Evolutionary conservation across 2,888 invertebrate species (phyloP), one percentile per base, ranked within the genome.

Genomic region (Cephus sareptanus): DNA sequence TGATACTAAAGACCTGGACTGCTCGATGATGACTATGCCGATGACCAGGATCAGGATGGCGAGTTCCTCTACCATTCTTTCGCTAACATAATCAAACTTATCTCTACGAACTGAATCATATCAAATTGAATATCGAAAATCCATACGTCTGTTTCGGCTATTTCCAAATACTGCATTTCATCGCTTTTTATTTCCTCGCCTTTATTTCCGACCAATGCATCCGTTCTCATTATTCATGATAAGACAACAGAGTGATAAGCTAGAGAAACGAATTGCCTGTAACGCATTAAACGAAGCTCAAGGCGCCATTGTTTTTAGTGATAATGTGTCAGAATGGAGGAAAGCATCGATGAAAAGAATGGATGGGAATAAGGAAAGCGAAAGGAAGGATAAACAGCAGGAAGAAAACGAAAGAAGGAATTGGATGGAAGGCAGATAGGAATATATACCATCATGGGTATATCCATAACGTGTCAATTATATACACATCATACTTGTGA

Each of bases 391-490:
- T 4, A 9, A 70, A 71, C 9, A 56, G 9, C 2, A 9, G 1
- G 23, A 56, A 56, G 56, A 56, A 56, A 56, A 56, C 9, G 56
- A 56, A 23, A 23, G 23, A 31, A 31, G 71, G 71, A 31, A 23
- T 71, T 71, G 33, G 31, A 12, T 23, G 12, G 11, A 56, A 56
- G 56, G 56, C 56, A 23, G 23, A 56, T 56, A 56, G 56, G 56
- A 56, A 56, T 56, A 23, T 37, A 71, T 74, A 74, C 75, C 68
- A 34, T 69, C n/a, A 69, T 73, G 40, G 69, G 69, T 75, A 71
- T 71, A 31, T 56, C 81, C 56, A 79, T 81, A 83, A 83, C 81
- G 82, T 85, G 90, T 89, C 90, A 90, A 90, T 90, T 90, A 88
- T 81, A 81, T 76, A 83, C 83, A 81, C 85, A 85, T 85, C 84